A percentile compares a stretch with the other conserved stretches of the same genome.
phyloP scores from a whole-genome alignment of 2,888 invertebrate genomes.

The Sisyra terminalis region DNA sequence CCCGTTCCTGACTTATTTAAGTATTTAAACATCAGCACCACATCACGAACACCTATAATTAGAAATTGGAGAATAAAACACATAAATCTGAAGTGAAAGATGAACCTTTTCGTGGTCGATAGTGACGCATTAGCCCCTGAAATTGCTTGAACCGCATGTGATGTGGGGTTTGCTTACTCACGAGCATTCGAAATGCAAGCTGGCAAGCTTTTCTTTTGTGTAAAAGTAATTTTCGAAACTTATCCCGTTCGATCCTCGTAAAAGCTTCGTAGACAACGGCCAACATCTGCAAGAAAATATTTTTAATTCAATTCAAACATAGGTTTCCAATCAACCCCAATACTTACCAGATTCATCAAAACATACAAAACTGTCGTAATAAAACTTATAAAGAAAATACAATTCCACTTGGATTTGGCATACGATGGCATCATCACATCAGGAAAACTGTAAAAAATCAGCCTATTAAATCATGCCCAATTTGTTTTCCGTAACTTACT shows the following conservation, averaged over 20 bases:
- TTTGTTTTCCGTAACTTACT: slow-evolving; percentile 40
- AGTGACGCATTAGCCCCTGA: slow-evolving; percentile 63
- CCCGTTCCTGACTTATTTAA: slow-evolving; percentile 53
- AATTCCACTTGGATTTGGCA: slow-evolving; percentile 61
- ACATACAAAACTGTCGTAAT: slow-evolving; percentile 72
- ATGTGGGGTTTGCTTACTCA: slow-evolving; percentile 56
- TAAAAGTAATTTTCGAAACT: slow-evolving; percentile 63
- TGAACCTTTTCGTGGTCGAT: slow-evolving; percentile 53
- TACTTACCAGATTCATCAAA: slow-evolving; percentile 70
- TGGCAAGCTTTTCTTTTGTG: slow-evolving; percentile 70
- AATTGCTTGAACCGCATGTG: slow-evolving; percentile 58
- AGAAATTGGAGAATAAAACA: slow-evolving; percentile 2
- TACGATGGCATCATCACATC: slow-evolving; percentile 91
- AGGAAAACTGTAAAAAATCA: slow-evolving; percentile 49
- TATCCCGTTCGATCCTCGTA: slow-evolving; percentile 69
- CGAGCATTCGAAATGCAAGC: slow-evolving; percentile 63
- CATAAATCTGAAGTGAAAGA: slow-evolving; percentile 11
- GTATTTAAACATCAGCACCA: slow-evolving; percentile 65
- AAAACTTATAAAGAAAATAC: slow-evolving; percentile 75
- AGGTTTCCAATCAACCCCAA: no score
- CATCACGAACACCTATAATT: slow-evolving; percentile 45
- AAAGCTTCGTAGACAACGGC: slow-evolving; percentile 86
- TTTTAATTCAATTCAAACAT: no score
- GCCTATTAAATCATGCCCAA: background rate
- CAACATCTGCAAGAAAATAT: slow-evolving; percentile 42